Evolutionary conservation across 1,140 invertebrate species (phyloP).

Genomic region (Cataglyphis hispanica): DNA sequence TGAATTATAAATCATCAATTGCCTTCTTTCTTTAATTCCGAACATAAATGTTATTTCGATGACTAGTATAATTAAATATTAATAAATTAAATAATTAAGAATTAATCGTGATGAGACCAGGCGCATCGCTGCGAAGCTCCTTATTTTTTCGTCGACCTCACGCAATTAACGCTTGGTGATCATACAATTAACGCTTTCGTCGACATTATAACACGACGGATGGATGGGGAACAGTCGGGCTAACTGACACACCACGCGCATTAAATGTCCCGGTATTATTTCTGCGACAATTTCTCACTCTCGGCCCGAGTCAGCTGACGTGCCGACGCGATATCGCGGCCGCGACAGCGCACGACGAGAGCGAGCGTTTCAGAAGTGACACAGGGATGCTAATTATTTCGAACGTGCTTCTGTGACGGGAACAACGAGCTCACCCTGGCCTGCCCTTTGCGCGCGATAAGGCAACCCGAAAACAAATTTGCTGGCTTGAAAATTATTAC

Average conservation of each 20-base stretch:
- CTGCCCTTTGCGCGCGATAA: slow-evolving; percentile 49
- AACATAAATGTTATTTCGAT: background rate
- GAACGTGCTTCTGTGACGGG: slow-evolving; percentile 27
- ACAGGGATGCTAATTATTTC: slow-evolving; percentile 67
- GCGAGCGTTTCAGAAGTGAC: slow-evolving; percentile 59
- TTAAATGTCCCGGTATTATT: slow-evolving; percentile 71
- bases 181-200: slow-evolving; percentile 50
- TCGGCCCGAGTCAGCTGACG: slow-evolving; percentile 33
- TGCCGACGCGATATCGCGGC: slow-evolving; percentile 58
- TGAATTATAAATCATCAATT: background rate
- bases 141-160: slow-evolving; percentile 26
- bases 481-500: slow-evolving; percentile 62
- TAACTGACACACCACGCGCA: slow-evolving; percentile 53
- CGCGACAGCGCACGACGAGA: slow-evolving; percentile 39
- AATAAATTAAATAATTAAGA: slow-evolving; percentile 25
- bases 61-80: slow-evolving; percentile 28
- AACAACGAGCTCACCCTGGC: slow-evolving; percentile 42
- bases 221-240: slow-evolving; percentile 17
- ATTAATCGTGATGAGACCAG: slow-evolving; percentile 13
- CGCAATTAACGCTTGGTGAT: slow-evolving; percentile 26
- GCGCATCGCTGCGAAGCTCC: background rate
- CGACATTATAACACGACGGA: slow-evolving; percentile 42
- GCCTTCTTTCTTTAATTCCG: background rate
- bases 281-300: slow-evolving; percentile 59
- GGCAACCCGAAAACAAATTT: slow-evolving; percentile 61